Evolutionary conservation across 1,140 invertebrate genomes (phyloP).

Genomic region (Halesus radiatus): DNA sequence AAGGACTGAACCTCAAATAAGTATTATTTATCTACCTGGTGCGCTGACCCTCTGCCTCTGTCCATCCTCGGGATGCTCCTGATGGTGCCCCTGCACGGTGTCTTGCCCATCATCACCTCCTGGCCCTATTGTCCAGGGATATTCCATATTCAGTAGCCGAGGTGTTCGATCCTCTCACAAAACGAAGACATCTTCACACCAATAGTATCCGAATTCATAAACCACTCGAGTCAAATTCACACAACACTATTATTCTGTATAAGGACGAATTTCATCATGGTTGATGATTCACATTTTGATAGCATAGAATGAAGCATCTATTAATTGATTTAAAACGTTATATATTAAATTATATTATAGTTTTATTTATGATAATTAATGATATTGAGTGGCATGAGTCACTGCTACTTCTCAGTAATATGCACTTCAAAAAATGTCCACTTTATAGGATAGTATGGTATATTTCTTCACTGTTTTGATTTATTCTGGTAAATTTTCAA

Average conservation of each 20-base stretch:
- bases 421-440: too few species aligned
- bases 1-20: too few species aligned
- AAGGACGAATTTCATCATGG: neutral
- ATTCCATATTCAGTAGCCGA: constrained; percentile 39
- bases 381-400: too few species aligned
- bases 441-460: too few species aligned
- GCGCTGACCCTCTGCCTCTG: constrained; percentile 18
- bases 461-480: too few species aligned
- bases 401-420: too few species aligned
- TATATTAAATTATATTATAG: too few species aligned
- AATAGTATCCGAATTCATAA: neutral
- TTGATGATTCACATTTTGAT: neutral
- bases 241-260: neutral
- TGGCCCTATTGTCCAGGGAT: constrained; percentile 41
- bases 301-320: too few species aligned
- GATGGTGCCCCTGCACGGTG: neutral
- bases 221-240: too few species aligned
- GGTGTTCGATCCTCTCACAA: neutral
- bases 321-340: too few species aligned
- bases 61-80: constrained; percentile 22
- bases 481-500: too few species aligned
- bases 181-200: neutral
- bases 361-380: too few species aligned
- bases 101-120: constrained; percentile 16
- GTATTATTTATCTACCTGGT: constrained; percentile 34